A percentile compares a stretch with the other conserved stretches of the same genome.
phyloP scores from a whole-genome alignment of 2,888 invertebrate genomes.

The Oxyteleia sp. region DNA sequence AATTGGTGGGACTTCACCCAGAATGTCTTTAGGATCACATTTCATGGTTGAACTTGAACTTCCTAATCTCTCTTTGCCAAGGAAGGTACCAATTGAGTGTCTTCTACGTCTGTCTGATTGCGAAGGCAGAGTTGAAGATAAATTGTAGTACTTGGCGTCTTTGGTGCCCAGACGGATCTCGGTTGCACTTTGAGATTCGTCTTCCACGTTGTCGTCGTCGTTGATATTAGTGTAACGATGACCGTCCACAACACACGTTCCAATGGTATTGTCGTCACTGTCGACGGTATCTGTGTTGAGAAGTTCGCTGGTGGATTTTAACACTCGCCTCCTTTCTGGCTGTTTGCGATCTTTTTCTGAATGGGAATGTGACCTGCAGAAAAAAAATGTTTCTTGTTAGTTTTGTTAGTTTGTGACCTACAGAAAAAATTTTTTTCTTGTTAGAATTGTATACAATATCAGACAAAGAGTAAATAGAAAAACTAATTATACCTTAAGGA shows the following conservation, averaged over 20 bases:
- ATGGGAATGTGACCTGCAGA: constrained; percentile 83
- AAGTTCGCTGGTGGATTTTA: constrained; percentile 85
- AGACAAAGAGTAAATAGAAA: no score
- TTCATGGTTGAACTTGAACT: constrained; percentile 54
- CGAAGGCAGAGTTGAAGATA: constrained; percentile 84
- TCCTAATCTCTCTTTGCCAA: constrained; percentile 87
- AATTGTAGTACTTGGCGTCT: constrained; percentile 89
- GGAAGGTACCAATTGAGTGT: constrained; percentile 91
- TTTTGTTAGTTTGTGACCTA: no score
- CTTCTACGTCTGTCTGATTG: constrained; percentile 89
- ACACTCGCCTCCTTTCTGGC: constrained; percentile 78
- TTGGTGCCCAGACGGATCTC: constrained; percentile 88
- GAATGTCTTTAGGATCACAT: constrained; percentile 84
- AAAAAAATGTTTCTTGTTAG: no score
- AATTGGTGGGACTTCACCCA: constrained; percentile 89
- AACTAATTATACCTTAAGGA: no score
- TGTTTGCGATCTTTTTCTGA: constrained; percentile 82
- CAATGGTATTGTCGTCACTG: constrained; percentile 78
- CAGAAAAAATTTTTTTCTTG: no score
- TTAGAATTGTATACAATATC: no score
- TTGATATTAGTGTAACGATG: constrained; percentile 68
- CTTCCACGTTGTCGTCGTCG: constrained; percentile 69
- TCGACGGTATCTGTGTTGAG: constrained; percentile 85
- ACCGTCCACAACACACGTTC: constrained; percentile 60
- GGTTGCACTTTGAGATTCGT: constrained; percentile 71